Evolutionary conservation across 1,140 invertebrate species (phyloP).

Genomic region (Danaus melanippus): DNA sequence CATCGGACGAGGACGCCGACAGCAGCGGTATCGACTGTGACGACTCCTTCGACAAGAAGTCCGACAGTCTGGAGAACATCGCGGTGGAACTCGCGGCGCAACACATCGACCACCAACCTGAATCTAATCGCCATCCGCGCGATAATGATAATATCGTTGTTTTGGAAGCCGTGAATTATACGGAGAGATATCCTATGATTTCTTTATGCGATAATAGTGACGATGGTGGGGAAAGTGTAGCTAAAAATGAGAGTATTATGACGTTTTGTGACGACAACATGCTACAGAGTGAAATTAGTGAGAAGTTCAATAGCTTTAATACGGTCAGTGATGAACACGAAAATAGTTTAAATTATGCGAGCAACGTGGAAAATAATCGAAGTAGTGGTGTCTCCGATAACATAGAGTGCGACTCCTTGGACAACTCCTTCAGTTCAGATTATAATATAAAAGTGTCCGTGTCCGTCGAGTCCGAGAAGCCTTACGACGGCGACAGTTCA

Average conservation of each 20-base stretch:
- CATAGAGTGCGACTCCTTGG: constrained; percentile 54
- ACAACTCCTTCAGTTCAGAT: constrained; percentile 42
- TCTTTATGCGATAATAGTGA: constrained; percentile 36
- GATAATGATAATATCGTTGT: constrained; percentile 44
- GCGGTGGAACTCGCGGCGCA: constrained; percentile 40
- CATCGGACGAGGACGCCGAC: constrained; percentile 74
- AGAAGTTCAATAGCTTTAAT: constrained; percentile 62
- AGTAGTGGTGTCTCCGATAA: constrained; percentile 43
- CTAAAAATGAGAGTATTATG: constrained; percentile 39
- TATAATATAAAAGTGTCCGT: constrained; percentile 55
- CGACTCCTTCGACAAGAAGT: constrained; percentile 62
- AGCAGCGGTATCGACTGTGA: constrained; percentile 71
- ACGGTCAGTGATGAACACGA: constrained; percentile 40
- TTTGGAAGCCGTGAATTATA: constrained; percentile 52
- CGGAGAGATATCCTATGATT: constrained; percentile 44
- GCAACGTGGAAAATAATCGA: constrained; percentile 44
- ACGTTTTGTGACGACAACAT: constrained; percentile 63
- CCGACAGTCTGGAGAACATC: constrained; percentile 54
- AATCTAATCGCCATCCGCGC: constrained; percentile 30
- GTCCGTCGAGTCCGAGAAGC: constrained; percentile 23
- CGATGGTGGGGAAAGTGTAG: constrained; percentile 26
- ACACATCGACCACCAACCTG: constrained; percentile 33
- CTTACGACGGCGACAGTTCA: constrained; percentile 29
- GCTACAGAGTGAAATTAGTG: constrained; percentile 59
- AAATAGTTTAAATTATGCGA: constrained; percentile 46